phyloP scores from a whole-genome alignment of 92 coral and sea anemone species.

The Phenganax subtilis region DNA sequence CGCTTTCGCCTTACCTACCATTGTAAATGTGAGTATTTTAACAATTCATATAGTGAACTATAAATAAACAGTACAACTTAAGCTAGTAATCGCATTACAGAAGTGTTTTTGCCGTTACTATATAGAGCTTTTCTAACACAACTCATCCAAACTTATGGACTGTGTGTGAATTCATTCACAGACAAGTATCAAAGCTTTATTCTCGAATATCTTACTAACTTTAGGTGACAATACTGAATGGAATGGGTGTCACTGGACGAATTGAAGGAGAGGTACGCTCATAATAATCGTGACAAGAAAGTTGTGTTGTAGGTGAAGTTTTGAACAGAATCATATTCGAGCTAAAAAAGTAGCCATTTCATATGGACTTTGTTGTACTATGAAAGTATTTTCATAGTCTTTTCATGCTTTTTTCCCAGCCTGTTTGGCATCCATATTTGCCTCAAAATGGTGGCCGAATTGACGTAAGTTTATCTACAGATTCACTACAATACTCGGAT shows the following conservation, averaged over 20 bases:
- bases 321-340: too few relatives aligned
- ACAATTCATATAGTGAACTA: too few relatives aligned
- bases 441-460: constrained; percentile 86
- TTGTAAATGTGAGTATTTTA: constrained; percentile 72
- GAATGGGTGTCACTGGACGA: constrained; percentile 94
- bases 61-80: too few relatives aligned
- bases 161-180: background rate
- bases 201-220: background rate
- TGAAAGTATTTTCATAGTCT: background rate
- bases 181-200: background rate
- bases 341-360: too few relatives aligned
- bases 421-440: constrained; percentile 90
- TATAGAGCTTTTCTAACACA: too few relatives aligned
- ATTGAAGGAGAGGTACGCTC: constrained; percentile 67
- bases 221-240: constrained; percentile 90
- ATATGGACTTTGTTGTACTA: too few relatives aligned
- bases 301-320: too few relatives aligned
- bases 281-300: too few relatives aligned
- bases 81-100: too few relatives aligned
- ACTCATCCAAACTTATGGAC: too few relatives aligned
- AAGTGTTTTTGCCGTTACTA: too few relatives aligned
- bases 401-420: constrained; percentile 54
- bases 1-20: constrained; percentile 71
- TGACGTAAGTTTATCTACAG: constrained; percentile 56
- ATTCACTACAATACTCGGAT: too few relatives aligned